Conservation (phyloP, 2,888 invertebrate species). For the Onchidella celtica region DNA sequence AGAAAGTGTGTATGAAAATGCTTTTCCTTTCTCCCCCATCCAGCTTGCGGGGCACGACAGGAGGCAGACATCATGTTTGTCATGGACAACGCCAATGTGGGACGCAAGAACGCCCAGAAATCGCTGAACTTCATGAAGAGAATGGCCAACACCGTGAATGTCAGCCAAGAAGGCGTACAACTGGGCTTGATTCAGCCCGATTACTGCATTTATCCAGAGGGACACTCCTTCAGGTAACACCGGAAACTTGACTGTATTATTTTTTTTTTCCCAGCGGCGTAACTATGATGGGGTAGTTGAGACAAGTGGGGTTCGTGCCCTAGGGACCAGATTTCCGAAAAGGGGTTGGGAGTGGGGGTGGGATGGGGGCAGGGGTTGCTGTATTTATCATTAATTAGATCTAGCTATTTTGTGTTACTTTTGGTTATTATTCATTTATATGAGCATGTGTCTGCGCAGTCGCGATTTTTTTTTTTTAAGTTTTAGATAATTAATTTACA, state of each 20-base stretch:
- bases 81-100: constrained; percentile 70
- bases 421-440: no score
- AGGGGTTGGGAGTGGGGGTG: no score
- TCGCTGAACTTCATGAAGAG: constrained; percentile 65
- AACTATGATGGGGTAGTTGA: background rate
- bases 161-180: constrained; percentile 68
- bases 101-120: constrained; percentile 65
- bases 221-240: constrained; percentile 35
- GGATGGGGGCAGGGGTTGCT: no score
- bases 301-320: background rate
- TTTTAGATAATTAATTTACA: no score
- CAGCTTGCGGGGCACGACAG: constrained; percentile 70
- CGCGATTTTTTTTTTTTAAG: no score
- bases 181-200: constrained; percentile 67
- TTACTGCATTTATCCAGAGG: constrained; percentile 31
- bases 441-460: no score
- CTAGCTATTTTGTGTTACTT: no score
- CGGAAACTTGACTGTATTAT: background rate
- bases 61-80: constrained; percentile 73
- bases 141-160: constrained; percentile 62
- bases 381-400: no score
- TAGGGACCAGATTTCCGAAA: no score
- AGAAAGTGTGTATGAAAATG: no score
- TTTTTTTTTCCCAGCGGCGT: background rate
- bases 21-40: background rate